Evolutionary conservation across 1,140 invertebrate species (phyloP).

Genomic region (Drosophila subobscura): DNA sequence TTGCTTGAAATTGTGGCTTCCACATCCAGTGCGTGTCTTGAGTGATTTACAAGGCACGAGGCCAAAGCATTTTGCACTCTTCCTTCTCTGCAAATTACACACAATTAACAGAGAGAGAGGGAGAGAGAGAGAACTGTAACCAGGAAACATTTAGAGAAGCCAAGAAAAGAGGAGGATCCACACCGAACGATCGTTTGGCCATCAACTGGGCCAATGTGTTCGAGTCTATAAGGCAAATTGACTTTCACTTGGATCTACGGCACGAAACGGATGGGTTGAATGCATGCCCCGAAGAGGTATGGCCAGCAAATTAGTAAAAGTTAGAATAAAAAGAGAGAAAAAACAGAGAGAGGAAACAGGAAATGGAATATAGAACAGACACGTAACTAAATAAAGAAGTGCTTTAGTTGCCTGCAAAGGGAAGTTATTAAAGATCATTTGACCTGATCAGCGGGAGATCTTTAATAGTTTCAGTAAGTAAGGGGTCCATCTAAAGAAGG

Average conservation of each 20-base stretch:
- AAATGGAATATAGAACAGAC: background rate
- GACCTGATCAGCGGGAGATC: too few relatives aligned
- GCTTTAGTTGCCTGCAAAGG: too few relatives aligned
- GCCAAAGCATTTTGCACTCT: constrained; percentile 12
- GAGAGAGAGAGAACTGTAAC: constrained; percentile 27
- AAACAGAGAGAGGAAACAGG: background rate
- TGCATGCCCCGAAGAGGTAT: constrained; percentile 16
- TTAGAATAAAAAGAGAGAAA: background rate
- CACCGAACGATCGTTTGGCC: background rate
- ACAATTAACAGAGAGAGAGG: constrained; percentile 34
- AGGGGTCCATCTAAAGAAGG: too few relatives aligned
- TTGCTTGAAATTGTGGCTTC: background rate
- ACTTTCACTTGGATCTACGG: constrained; percentile 54
- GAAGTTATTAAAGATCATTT: too few relatives aligned
- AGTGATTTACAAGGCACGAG: constrained; percentile 30
- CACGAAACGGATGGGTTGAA: constrained; percentile 55
- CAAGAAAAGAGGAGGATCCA: constrained; percentile 22
- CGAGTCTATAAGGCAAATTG: constrained; percentile 52
- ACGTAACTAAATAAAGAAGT: too few relatives aligned
- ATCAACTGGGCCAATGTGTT: constrained; percentile 59
- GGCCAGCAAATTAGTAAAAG: constrained; percentile 4
- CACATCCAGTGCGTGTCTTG: constrained; percentile 28
- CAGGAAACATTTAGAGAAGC: constrained; percentile 36
- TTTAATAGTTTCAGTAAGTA: too few relatives aligned
- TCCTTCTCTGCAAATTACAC: constrained; percentile 26